Evolutionary conservation across 1,140 invertebrate species (phyloP).

Genomic region (Latrodectus geometricus): DNA sequence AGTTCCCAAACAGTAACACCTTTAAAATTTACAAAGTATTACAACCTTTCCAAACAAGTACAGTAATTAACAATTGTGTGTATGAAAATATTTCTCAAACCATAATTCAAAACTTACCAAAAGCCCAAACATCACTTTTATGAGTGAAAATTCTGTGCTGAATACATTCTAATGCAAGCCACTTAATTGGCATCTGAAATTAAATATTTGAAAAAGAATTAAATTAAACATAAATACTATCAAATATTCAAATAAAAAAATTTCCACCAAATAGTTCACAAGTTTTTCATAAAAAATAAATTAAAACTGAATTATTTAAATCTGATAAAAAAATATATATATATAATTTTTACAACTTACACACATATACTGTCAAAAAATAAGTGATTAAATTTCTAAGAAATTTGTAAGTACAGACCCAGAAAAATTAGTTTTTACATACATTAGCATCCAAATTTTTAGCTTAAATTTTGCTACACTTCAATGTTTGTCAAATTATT

Average conservation of each 20-base stretch:
- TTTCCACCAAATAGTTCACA: no score
- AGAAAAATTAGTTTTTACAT: no score
- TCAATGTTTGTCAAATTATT: no score
- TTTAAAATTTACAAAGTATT: conserved; percentile 17
- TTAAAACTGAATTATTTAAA: no score
- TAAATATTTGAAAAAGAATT: conserved; percentile 74
- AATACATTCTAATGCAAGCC: conserved; percentile 97
- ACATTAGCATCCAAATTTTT: no score
- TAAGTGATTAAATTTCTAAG: no score
- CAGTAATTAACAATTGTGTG: conserved; percentile 21
- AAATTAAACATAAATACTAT: neutral
- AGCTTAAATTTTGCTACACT: no score
- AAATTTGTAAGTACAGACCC: no score
- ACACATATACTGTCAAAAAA: no score
- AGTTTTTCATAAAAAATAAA: no score
- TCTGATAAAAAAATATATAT: no score
- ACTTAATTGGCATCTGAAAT: conserved; percentile 99
- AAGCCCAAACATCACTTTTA: conserved; percentile 99
- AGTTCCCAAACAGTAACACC: conserved; percentile 97
- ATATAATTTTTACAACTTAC: no score
- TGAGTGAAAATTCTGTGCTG: conserved; percentile 96
- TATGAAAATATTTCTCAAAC: neutral
- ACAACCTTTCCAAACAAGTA: neutral
- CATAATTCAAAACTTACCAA: conserved; percentile 73
- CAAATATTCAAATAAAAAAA: neutral